A percentile compares a stretch with the other conserved stretches of the same genome.
These are phyloP conservation scores for Drosophila anomelani DNA, from an alignment of 2,888 invertebrate genomes.

Conservation along the genomic window DNA sequence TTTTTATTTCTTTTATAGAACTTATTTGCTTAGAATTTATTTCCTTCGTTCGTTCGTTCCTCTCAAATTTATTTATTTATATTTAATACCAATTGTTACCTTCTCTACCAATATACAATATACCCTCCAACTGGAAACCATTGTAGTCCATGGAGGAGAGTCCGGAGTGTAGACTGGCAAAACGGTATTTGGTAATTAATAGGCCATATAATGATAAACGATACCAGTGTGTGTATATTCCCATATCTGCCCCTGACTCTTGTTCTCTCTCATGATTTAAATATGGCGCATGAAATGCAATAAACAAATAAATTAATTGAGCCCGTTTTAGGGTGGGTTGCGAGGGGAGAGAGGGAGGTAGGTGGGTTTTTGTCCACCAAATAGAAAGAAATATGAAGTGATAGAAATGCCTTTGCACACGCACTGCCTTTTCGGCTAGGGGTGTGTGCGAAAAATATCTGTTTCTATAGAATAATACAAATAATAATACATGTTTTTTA, in stretches of 20 bases:
- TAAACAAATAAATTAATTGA: constrained; percentile 79
- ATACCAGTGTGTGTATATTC: constrained; percentile 48
- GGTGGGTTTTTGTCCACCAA: constrained; percentile 6
- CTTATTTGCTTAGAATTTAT: neutral
- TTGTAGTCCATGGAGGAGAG: constrained; percentile 15
- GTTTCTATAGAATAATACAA: neutral
- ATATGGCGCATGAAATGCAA: constrained; percentile 74
- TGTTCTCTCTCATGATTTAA: constrained; percentile 68
- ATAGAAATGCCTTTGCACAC: constrained; percentile 55
- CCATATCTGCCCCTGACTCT: constrained; percentile 15
- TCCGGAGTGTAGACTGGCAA: constrained; percentile 46
- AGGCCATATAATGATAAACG: constrained; percentile 77
- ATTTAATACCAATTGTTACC: neutral
- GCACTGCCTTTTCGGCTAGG: neutral
- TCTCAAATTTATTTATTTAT: neutral
- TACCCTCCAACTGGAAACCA: neutral
- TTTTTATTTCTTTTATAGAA: neutral
- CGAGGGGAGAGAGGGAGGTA: neutral
- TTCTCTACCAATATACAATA: neutral
- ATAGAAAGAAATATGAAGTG: constrained; percentile 74
- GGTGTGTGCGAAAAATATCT: neutral
- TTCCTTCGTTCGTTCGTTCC: neutral
- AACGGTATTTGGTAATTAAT: constrained; percentile 75
- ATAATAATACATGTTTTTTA: neutral
- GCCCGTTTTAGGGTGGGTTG: constrained; percentile 35